Evolutionary conservation across 1,140 invertebrate genomes (phyloP).

Genomic region (Leptinotarsa defecta): DNA sequence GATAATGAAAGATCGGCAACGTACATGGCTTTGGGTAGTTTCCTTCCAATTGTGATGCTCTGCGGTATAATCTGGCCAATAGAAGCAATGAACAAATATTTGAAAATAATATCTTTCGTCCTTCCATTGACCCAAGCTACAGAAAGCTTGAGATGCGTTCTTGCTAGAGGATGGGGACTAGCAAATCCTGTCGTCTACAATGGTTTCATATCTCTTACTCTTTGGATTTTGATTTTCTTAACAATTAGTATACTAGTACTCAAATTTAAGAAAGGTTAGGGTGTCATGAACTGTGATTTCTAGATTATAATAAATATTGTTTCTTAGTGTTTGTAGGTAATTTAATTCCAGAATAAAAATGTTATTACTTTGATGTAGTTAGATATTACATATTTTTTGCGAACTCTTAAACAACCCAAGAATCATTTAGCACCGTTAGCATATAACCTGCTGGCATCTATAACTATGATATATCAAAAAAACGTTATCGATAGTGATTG

Average conservation of each 20-base stretch:
- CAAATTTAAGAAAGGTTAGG: slow-evolving; percentile 77
- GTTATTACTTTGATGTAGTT: too few relatives aligned
- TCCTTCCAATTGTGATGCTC: slow-evolving; percentile 88
- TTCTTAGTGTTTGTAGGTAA: not conserved
- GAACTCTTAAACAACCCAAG: too few relatives aligned
- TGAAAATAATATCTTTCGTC: slow-evolving; percentile 78
- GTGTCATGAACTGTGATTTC: not conserved
- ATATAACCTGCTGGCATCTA: too few relatives aligned
- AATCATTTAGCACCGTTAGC: too few relatives aligned
- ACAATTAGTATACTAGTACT: slow-evolving; percentile 77
- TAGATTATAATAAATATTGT: not conserved
- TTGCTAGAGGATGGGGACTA: slow-evolving; percentile 87
- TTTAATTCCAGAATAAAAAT: not conserved
- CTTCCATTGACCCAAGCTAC: slow-evolving; percentile 91
- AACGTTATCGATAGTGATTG: too few relatives aligned
- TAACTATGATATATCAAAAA: too few relatives aligned
- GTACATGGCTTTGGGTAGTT: slow-evolving; percentile 89
- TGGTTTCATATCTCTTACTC: slow-evolving; percentile 81
- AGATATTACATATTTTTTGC: too few relatives aligned
- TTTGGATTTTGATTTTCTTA: slow-evolving; percentile 85
- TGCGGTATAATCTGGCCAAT: slow-evolving; percentile 87
- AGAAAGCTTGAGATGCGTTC: slow-evolving; percentile 85
- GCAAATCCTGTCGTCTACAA: slow-evolving; percentile 77
- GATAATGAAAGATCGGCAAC: slow-evolving; percentile 91
- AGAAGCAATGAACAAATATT: slow-evolving; percentile 79